Base-by-base conservation (phyloP, 1,140 invertebrate genomes). In the Leptinotarsa texana region DNA sequence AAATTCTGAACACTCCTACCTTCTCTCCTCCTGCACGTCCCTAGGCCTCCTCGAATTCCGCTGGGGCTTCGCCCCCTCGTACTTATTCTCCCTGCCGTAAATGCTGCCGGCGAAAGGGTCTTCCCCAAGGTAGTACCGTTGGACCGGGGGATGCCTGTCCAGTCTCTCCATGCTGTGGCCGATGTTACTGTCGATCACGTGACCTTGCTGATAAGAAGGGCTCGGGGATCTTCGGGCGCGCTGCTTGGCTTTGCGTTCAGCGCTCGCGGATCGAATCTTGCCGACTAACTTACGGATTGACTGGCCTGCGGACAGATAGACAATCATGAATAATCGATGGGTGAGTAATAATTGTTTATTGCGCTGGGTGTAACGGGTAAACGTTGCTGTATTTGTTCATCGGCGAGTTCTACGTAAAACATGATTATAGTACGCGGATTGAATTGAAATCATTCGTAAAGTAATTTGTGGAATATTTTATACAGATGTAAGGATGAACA, bases 101-200 rank as follows among this genome's bases (percentile, higher is more conserved):
- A 94, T 92, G 82, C 91, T 93, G 72, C 92, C 92, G 42, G 89
- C 91, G 83, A 93, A 94, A 4, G 93, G 93, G 87, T 94, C 93
- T 85, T 95, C 93, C 13, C 93, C 93, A 51, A 94, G 87, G 82
- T 95, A 94, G 84, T 94, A 95, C 72, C 91, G 89, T 80, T 93
- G 92, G 62, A 91, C 85, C 0, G 91, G 91, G 75, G 86, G 87
- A 1, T 84, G 82, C n/a, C 79, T 71, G 51, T 82, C 82, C 79
- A 82, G 21, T 63, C 79, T 69, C 49, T 82, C 82, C 80, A 82
- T 82, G 22, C 74, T 61, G 71, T 78, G 77, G 42, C 79, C 80
- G 62, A 82, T 83, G 75, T 81, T 82, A 63, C 86, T 87, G 76
- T 90, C 89, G 21, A 91, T 90, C 13, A 90, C 87, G 81, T 91